Conservation (phyloP, 2,888 invertebrate species). For the Xanthia icteritia region DNA sequence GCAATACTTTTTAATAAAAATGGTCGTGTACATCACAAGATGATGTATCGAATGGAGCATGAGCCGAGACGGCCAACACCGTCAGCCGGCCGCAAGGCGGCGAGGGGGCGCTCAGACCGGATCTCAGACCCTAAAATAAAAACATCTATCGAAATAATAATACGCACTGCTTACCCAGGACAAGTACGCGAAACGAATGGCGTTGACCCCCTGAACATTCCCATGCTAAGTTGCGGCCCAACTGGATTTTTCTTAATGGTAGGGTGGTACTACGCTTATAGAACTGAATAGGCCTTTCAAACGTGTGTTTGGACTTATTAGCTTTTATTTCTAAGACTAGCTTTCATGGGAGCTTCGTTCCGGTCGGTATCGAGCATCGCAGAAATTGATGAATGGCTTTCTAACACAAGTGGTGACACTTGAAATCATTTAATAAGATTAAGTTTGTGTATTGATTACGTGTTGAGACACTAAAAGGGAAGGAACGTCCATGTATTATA, state of each 20-base stretch:
- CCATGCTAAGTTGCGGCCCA: constrained; percentile 84
- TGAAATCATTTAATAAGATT: constrained; percentile 47
- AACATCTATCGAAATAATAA: constrained; percentile 90
- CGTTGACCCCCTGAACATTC: constrained; percentile 90
- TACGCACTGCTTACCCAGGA: constrained; percentile 87
- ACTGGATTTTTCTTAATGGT: constrained; percentile 88
- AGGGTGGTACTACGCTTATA: constrained; percentile 83
- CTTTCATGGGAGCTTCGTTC: constrained; percentile 80
- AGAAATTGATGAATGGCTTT: constrained; percentile 70
- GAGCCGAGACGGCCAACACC: constrained; percentile 66
- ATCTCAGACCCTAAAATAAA: constrained; percentile 90
- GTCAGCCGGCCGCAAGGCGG: constrained; percentile 80
- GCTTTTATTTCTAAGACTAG: constrained; percentile 87
- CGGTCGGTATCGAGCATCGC: constrained; percentile 61
- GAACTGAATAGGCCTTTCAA: constrained; percentile 86
- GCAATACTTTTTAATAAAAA: constrained; percentile 17
- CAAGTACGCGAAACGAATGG: constrained; percentile 89
- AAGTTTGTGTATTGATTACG: constrained; percentile 29
- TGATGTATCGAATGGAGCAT: constrained; percentile 66
- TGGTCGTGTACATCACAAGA: constrained; percentile 37
- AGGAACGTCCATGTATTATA: background rate
- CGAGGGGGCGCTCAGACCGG: constrained; percentile 89
- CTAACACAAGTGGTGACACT: constrained; percentile 63
- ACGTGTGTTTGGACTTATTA: constrained; percentile 86
- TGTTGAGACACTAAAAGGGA: constrained; percentile 12